phyloP scores from a whole-genome alignment of 2,113 vertebrate species.

The Daboia siamensis region DNA sequence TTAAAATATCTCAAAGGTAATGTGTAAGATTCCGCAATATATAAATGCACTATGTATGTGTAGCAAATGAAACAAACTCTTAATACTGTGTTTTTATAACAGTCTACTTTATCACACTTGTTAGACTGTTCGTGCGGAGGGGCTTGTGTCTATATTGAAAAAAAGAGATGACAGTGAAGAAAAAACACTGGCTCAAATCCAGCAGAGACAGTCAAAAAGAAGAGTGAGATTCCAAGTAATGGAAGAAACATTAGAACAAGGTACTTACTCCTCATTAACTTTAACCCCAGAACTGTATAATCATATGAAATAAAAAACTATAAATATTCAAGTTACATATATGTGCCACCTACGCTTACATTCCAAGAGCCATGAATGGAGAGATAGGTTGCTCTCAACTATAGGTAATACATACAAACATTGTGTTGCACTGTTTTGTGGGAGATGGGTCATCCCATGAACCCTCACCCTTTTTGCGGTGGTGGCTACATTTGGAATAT shows the following conservation, averaged over 20 bases:
- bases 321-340: neutral
- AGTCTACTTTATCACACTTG: neutral
- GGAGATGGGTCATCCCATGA: neutral
- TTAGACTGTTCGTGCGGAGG: conserved; percentile 81
- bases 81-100: neutral
- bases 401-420: neutral
- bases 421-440: neutral
- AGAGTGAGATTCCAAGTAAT: conserved; percentile 90
- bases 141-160: conserved; percentile 94
- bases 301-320: neutral
- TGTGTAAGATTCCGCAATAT: neutral
- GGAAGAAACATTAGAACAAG: conserved; percentile 85
- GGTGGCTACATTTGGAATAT: neutral
- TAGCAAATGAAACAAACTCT: neutral
- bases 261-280: conserved; percentile 57
- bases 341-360: neutral
- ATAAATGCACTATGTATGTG: neutral
- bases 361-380: neutral
- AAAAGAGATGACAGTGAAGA: conserved; percentile 72
- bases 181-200: conserved; percentile 59
- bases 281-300: neutral
- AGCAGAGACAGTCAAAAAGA: conserved; percentile 78
- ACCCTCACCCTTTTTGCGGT: neutral
- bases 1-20: neutral
- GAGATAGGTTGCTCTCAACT: neutral